Conservation (phyloP, 2,797 vertebrate species). For the Ciconia nigra region DNA sequence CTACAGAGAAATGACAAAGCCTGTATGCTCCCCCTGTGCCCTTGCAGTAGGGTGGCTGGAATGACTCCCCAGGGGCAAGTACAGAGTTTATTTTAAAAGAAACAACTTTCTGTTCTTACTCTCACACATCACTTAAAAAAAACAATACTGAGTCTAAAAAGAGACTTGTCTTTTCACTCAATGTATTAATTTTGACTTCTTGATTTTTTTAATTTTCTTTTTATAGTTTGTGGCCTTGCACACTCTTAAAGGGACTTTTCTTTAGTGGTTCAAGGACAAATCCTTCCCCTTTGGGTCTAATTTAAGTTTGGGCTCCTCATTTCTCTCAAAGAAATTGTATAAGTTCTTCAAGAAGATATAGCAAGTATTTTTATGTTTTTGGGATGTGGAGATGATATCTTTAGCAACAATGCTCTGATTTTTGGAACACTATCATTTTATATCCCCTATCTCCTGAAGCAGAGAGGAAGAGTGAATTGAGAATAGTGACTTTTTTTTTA, state of each 20-base stretch:
- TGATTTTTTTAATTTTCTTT: neutral
- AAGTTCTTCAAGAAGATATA: neutral
- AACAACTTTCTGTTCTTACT: neutral
- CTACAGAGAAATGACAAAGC: neutral
- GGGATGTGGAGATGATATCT: neutral
- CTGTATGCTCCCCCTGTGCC: neutral
- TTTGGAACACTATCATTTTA: neutral
- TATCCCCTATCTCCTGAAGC: neutral
- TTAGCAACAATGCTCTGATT: neutral
- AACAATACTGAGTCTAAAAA: neutral
- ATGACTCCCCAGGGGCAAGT: neutral
- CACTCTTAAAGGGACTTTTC: neutral
- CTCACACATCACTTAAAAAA: neutral
- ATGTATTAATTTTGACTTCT: neutral
- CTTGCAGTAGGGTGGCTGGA: neutral
- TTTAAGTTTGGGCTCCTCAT: neutral
- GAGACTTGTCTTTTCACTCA: neutral
- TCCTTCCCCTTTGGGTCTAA: neutral
- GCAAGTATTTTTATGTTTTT: neutral
- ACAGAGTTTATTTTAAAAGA: neutral
- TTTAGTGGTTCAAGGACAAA: neutral
- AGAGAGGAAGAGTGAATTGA: neutral
- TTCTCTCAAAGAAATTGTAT: neutral
- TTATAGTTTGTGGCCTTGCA: neutral
- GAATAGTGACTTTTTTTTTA: neutral